phyloP scores from a whole-genome alignment of 92 coral and sea anemone species.

The Palythoa heliodiscus region DNA sequence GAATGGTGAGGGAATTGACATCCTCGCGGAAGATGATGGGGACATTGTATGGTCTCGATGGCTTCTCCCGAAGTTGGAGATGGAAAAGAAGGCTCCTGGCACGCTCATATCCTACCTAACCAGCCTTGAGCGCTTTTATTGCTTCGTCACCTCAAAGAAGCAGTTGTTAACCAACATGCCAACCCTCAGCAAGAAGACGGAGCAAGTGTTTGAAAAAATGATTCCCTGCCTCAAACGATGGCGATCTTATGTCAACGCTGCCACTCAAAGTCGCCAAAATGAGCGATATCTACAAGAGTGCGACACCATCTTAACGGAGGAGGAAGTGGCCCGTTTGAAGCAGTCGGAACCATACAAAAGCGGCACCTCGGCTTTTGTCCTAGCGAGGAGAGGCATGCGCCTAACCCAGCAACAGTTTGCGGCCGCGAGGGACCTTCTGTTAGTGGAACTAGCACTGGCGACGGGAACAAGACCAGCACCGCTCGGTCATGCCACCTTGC shows the following conservation, averaged over 20 bases:
- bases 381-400: background rate
- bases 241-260: background rate
- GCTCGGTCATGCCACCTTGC: background rate
- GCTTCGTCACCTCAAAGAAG: background rate
- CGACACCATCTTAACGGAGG: background rate
- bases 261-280: background rate
- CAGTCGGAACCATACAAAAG: background rate
- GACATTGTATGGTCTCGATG: background rate
- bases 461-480: constrained; percentile 3
- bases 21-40: background rate
- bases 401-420: background rate
- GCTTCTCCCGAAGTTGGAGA: background rate
- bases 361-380: background rate
- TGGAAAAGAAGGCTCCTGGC: constrained; percentile 17
- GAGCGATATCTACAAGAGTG: background rate
- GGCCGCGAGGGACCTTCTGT: background rate
- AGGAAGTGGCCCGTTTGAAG: background rate
- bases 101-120: constrained; percentile 17
- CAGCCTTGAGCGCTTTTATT: constrained; percentile 6
- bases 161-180: constrained; percentile 9
- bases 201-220: background rate
- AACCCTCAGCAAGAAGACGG: background rate
- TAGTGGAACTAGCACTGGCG: background rate
- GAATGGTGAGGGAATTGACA: background rate
- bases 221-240: background rate